Evolutionary conservation across 2,888 invertebrate genomes (phyloP).

Genomic region (Acronicta psi): DNA sequence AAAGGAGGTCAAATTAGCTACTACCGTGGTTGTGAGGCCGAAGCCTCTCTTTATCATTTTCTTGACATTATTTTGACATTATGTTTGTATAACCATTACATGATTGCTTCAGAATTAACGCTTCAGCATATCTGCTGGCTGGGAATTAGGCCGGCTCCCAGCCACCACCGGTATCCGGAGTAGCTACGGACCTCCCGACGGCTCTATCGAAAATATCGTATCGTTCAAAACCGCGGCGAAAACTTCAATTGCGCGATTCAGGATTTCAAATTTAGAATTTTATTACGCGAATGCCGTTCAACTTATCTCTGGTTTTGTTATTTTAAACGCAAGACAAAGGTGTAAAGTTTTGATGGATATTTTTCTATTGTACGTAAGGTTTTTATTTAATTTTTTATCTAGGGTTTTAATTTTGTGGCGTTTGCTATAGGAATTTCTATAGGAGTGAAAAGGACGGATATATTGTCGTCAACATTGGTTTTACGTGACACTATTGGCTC

Average conservation of each 20-base stretch:
- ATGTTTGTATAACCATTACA: slow-evolving; percentile 1
- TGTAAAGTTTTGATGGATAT: background rate
- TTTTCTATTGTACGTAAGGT: background rate
- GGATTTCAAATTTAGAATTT: slow-evolving; percentile 21
- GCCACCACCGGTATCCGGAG: slow-evolving; percentile 5
- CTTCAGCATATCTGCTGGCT: background rate
- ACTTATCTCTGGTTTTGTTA: background rate
- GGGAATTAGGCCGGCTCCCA: slow-evolving; percentile 9
- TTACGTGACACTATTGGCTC: slow-evolving; percentile 14
- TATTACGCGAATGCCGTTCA: background rate
- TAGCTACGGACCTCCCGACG: slow-evolving; percentile 8
- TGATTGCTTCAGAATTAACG: slow-evolving; percentile 1
- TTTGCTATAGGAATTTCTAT: background rate
- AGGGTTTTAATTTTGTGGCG: background rate
- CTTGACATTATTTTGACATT: slow-evolving; percentile 6
- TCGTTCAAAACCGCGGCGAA: slow-evolving; percentile 2
- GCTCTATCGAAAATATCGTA: background rate
- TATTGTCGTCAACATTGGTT: background rate
- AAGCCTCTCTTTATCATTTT: slow-evolving; percentile 3
- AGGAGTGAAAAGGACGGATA: slow-evolving; percentile 15
- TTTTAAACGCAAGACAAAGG: background rate
- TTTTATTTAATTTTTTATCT: background rate
- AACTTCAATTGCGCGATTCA: slow-evolving; percentile 34
- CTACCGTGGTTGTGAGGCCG: background rate
- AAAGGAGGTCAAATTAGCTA: background rate